Conservation (phyloP, 2,888 invertebrate species). For the Tryphoninae sp. region DNA sequence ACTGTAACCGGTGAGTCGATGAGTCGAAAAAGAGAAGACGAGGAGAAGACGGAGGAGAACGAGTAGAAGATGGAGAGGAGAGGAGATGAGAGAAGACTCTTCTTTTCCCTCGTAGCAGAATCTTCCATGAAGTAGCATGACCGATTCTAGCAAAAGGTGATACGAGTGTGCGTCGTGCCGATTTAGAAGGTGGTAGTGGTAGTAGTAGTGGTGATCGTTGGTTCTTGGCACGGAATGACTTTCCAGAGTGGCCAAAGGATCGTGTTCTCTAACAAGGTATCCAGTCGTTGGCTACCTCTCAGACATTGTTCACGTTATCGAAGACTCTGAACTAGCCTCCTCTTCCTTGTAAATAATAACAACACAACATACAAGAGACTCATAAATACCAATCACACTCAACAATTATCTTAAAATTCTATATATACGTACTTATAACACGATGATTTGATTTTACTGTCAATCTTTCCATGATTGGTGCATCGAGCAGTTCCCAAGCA, state of each 20-base stretch:
- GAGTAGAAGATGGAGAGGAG: slow-evolving; percentile 30
- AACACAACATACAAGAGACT: too few species aligned
- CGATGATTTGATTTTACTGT: too few species aligned
- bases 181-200: neutral
- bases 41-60: slow-evolving; percentile 4
- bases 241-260: slow-evolving; percentile 6
- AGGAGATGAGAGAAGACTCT: slow-evolving; percentile 15
- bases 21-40: slow-evolving; percentile 7
- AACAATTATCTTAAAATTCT: too few species aligned
- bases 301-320: neutral
- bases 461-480: too few species aligned
- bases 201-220: slow-evolving; percentile 14
- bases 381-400: too few species aligned
- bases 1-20: slow-evolving; percentile 24
- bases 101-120: slow-evolving; percentile 20
- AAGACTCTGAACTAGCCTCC: neutral
- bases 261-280: slow-evolving; percentile 1
- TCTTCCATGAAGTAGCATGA: neutral
- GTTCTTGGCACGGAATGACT: slow-evolving; percentile 40
- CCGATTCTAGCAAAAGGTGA: slow-evolving; percentile 23
- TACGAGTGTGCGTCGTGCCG: slow-evolving; percentile 15
- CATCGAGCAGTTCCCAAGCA: too few species aligned
- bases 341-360: too few species aligned
- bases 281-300: neutral
- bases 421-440: too few species aligned